A percentile compares a stretch with the other conserved stretches of the same genome.
Evolutionary conservation across 2,113 vertebrate species (phyloP).

Genomic region (human): GRCh38 chr14:81286501-81287000

Average conservation of each 20-base stretch:
- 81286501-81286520: neutral
- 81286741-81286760: neutral
- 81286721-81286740: neutral
- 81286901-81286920: neutral
- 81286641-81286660: neutral
- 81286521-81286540: neutral
- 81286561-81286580: neutral
- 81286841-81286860: neutral
- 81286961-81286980: neutral
- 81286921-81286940: neutral
- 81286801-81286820: conserved; percentile 9
- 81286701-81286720: neutral
- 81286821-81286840: neutral
- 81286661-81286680: neutral
- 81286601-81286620: neutral
- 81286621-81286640: neutral
- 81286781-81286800: neutral
- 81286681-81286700: neutral
- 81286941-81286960: conserved; percentile 19
- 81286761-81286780: neutral
- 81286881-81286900: neutral
- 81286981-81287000: neutral
- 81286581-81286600: neutral
- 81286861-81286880: neutral
- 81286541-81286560: neutral